These are phyloP conservation scores for Acropternis orthonyx DNA, from an alignment of 2,797 vertebrate species.

Conservation along the genomic window DNA sequence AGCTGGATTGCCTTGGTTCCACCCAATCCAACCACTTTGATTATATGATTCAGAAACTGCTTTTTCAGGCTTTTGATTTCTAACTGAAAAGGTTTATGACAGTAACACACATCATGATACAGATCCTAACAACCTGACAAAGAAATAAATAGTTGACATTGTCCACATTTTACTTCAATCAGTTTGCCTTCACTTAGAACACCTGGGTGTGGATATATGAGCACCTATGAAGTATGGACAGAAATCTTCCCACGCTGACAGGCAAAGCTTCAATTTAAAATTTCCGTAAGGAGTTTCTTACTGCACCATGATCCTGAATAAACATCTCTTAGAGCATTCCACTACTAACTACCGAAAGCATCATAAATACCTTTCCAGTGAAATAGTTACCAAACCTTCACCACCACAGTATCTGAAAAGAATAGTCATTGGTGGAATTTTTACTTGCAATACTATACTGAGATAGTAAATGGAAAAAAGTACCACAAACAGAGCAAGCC, in stretches of 20 bases:
- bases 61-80: not conserved
- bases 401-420: not conserved
- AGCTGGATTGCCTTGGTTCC: not conserved
- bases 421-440: not conserved
- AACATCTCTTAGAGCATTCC: not conserved
- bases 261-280: not conserved
- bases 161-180: not conserved
- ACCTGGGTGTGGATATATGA: not conserved
- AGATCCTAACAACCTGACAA: not conserved
- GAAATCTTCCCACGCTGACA: not conserved
- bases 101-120: not conserved
- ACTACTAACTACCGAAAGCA: not conserved
- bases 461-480: not conserved
- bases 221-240: not conserved
- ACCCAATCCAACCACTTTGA: not conserved
- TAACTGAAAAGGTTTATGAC: not conserved
- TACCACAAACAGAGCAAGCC: not conserved
- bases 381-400: not conserved
- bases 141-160: not conserved
- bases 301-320: not conserved
- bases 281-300: not conserved
- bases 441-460: not conserved
- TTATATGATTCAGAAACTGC: not conserved
- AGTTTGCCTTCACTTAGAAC: not conserved
- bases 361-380: not conserved